Percentiles rank a stretch among this genome's conserved stretches.
phyloP scores from a whole-genome alignment of 2,888 invertebrate species.

The Limnephilus rhombicus region DNA sequence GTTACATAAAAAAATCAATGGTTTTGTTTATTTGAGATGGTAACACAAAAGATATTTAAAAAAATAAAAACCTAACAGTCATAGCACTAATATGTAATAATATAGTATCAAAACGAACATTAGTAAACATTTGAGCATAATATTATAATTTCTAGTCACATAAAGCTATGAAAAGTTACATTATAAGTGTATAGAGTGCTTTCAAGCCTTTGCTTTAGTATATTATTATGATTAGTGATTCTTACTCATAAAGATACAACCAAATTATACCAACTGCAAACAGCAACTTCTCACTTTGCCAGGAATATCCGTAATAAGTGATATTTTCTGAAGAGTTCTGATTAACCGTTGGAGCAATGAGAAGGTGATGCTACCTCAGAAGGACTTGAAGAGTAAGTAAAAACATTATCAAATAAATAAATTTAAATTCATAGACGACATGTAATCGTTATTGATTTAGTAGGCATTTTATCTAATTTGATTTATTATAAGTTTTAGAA shows the following conservation, averaged over 20 bases:
- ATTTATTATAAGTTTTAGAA: not conserved
- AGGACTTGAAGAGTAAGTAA: not conserved
- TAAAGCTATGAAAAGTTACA: not conserved
- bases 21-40: conserved; percentile 43
- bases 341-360: not conserved
- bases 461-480: not conserved
- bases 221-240: not conserved
- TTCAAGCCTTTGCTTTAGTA: not conserved
- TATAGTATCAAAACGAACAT: conserved; percentile 21
- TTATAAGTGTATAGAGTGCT: not conserved
- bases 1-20: conserved; percentile 40
- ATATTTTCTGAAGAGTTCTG: not conserved
- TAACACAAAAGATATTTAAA: conserved; percentile 35
- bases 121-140: conserved; percentile 42
- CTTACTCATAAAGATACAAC: not conserved
- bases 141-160: conserved; percentile 20
- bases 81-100: conserved; percentile 17
- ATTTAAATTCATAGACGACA: not conserved
- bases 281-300: not conserved
- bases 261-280: not conserved
- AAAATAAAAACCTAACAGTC: conserved; percentile 44
- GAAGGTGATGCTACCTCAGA: not conserved
- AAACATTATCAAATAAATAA: not conserved
- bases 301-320: not conserved
- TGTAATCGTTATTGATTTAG: not conserved